Evolutionary conservation across 1,140 invertebrate genomes (phyloP).

Genomic region (Teleogryllus occipitalis): DNA sequence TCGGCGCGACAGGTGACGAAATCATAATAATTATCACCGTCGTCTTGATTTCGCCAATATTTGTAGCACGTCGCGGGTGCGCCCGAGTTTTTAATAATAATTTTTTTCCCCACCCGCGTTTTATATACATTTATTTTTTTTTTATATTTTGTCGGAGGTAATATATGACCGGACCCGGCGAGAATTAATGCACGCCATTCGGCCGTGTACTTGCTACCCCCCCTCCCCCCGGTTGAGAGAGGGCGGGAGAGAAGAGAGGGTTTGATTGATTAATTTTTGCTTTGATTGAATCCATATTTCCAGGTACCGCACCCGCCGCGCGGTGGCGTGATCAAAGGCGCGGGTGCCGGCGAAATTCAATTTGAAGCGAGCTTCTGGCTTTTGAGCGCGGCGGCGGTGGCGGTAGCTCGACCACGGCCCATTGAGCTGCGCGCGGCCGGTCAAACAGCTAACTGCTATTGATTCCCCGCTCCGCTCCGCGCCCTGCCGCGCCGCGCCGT

Average conservation of each 20-base stretch:
- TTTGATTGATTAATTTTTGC: constrained; percentile 6
- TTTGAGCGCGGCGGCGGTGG: no score
- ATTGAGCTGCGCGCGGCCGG: not conserved
- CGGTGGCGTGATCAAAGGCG: not conserved
- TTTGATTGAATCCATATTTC: constrained; percentile 5
- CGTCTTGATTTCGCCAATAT: constrained; percentile 1
- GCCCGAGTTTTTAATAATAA: not conserved
- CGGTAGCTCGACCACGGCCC: not conserved
- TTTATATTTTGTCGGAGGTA: not conserved
- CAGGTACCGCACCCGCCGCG: not conserved
- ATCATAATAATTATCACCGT: not conserved
- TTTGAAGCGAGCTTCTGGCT: not conserved
- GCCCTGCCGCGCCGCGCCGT: no score
- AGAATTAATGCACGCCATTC: not conserved
- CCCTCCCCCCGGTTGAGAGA: not conserved
- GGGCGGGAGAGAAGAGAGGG: no score
- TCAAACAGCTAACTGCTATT: constrained; percentile 1
- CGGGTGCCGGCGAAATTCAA: not conserved
- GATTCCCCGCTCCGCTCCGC: not conserved
- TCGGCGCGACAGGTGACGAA: not conserved
- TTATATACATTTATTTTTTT: not conserved
- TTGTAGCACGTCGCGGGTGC: not conserved
- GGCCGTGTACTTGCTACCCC: not conserved
- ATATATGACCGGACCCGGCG: not conserved
- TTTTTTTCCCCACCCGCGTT: not conserved